These are phyloP conservation scores for Gobio gobio DNA, from an alignment of 2,113 vertebrate genomes.

Conservation along the genomic window DNA sequence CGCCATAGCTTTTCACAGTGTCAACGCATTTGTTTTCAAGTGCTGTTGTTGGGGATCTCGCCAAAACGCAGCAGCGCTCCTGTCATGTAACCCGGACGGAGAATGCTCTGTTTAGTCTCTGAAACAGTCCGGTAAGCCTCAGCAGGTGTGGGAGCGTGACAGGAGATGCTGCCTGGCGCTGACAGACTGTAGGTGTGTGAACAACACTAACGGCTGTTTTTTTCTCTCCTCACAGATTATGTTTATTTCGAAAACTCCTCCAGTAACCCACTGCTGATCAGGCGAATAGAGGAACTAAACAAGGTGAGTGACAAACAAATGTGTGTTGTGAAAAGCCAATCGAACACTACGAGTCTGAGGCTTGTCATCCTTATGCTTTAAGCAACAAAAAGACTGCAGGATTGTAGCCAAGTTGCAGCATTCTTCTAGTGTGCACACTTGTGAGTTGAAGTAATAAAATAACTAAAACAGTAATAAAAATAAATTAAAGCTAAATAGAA, in stretches of 20 bases:
- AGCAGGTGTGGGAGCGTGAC: constrained; percentile 32
- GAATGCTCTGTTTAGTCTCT: constrained; percentile 23
- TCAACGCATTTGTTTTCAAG: constrained; percentile 13
- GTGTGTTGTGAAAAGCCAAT: constrained; percentile 62
- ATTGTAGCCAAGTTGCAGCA: not conserved
- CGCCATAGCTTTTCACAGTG: constrained; percentile 9
- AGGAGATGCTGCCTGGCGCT: not conserved
- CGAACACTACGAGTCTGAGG: not conserved
- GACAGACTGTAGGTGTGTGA: not conserved
- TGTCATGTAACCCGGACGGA: not conserved
- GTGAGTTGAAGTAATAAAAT: no score
- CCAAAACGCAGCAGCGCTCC: constrained; percentile 15
- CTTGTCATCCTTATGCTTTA: not conserved
- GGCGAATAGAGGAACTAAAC: constrained; percentile 85
- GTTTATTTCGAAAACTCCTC: constrained; percentile 87
- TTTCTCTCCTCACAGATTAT: constrained; percentile 74
- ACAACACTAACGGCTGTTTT: constrained; percentile 1
- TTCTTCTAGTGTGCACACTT: not conserved
- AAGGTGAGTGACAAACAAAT: constrained; percentile 73
- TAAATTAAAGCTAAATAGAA: not conserved
- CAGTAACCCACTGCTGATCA: constrained; percentile 84
- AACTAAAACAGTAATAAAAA: not conserved
- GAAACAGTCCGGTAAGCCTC: constrained; percentile 14
- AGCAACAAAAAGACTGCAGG: not conserved
- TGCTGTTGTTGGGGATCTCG: not conserved